These are phyloP conservation scores for Chorisops tibialis DNA, from an alignment of 2,888 invertebrate species.

Conservation along the genomic window DNA sequence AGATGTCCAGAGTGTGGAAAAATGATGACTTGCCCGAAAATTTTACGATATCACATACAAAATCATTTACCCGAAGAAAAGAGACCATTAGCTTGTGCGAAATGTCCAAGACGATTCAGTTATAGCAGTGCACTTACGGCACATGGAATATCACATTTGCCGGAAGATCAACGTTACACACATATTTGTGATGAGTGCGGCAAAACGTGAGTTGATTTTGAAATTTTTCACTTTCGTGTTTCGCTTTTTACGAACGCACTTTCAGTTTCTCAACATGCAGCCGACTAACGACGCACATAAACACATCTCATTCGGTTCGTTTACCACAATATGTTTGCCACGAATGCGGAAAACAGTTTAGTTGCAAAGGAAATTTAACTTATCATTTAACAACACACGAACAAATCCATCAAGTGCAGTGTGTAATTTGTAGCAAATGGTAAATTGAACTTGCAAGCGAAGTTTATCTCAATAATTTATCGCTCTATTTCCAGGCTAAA, in stretches of 20 bases:
- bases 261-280: constrained; percentile 31
- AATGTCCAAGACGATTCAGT: constrained; percentile 36
- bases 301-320: constrained; percentile 28
- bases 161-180: constrained; percentile 30
- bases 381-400: constrained; percentile 37
- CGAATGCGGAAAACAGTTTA: constrained; percentile 35
- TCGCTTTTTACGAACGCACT: not conserved
- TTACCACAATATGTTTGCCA: constrained; percentile 33
- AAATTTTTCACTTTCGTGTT: no score
- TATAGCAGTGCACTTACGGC: constrained; percentile 33
- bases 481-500: constrained; percentile 29
- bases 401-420: constrained; percentile 35
- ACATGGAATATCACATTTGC: constrained; percentile 35
- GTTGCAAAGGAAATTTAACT: constrained; percentile 34
- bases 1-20: constrained; percentile 36
- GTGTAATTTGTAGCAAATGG: constrained; percentile 35
- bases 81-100: constrained; percentile 33
- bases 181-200: constrained; percentile 37
- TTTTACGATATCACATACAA: constrained; percentile 36
- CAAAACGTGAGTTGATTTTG: constrained; percentile 29
- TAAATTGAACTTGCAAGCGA: no score
- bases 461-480: not conserved
- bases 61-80: constrained; percentile 37
- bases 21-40: constrained; percentile 36
- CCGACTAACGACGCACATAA: constrained; percentile 33